These are phyloP conservation scores for Harpegnathos saltator DNA, from an alignment of 1,140 invertebrate genomes.

Conservation along the genomic window DNA sequence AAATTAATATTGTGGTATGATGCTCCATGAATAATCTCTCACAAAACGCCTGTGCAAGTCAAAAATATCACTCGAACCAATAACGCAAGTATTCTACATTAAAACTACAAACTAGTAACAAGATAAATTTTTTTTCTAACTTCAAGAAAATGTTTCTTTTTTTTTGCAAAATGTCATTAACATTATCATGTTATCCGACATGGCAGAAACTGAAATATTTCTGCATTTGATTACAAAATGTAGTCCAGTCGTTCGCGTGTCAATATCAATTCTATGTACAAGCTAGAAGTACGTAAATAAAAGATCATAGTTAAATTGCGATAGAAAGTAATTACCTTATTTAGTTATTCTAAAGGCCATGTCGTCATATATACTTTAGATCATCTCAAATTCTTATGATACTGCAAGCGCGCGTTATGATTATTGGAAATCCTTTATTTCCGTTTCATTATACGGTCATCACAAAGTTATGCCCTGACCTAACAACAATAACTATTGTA, in stretches of 20 bases:
- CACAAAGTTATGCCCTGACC: slow-evolving; percentile 37
- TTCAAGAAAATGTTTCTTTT: no score
- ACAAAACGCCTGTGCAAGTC: slow-evolving; percentile 30
- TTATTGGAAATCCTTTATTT: slow-evolving; percentile 28
- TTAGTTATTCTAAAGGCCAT: slow-evolving; percentile 73
- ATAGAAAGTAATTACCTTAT: slow-evolving; percentile 72
- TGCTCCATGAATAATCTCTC: slow-evolving; percentile 11
- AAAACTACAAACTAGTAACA: slow-evolving; percentile 67
- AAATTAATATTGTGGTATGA: slow-evolving; percentile 19
- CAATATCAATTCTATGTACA: slow-evolving; percentile 71
- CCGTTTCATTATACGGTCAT: slow-evolving; percentile 34
- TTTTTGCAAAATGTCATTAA: slow-evolving; percentile 61
- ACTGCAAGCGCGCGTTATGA: slow-evolving; percentile 43
- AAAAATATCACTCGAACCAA: slow-evolving; percentile 32
- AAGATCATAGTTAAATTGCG: slow-evolving; percentile 62
- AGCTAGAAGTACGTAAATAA: slow-evolving; percentile 72
- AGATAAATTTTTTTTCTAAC: slow-evolving; percentile 40
- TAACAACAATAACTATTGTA: slow-evolving; percentile 37
- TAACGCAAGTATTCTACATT: slow-evolving; percentile 20
- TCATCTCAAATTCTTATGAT: slow-evolving; percentile 47
- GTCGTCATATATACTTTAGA: slow-evolving; percentile 64
- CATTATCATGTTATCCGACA: slow-evolving; percentile 49
- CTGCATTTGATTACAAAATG: slow-evolving; percentile 76
- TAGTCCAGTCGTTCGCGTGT: slow-evolving; percentile 66
- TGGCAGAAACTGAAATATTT: slow-evolving; percentile 64